Evolutionary conservation across 2,888 invertebrate species (phyloP).

Genomic region (Drosophila subquinaria): DNA sequence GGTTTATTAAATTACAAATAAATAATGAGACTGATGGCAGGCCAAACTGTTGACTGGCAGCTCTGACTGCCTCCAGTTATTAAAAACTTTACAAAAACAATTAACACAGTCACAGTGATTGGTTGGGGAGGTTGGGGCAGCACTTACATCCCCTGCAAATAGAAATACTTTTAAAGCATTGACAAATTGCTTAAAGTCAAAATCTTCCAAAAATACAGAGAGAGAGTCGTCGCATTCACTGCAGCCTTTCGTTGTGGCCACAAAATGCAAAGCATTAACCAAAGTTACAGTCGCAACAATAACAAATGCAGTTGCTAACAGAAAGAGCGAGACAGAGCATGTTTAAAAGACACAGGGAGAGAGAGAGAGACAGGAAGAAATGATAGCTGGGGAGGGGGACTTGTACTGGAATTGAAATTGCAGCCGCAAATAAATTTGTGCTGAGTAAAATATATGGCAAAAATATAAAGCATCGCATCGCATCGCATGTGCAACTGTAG

Average conservation of each 20-base stretch:
- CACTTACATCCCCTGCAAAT: not conserved
- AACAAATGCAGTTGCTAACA: conserved; percentile 57
- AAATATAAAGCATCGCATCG: conserved; percentile 72
- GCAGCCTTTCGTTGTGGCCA: conserved; percentile 62
- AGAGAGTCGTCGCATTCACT: conserved; percentile 29
- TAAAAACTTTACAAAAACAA: conserved; percentile 80
- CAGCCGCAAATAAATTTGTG: conserved; percentile 77
- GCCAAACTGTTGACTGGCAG: conserved; percentile 63
- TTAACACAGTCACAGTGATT: conserved; percentile 68
- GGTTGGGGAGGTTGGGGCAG: conserved; percentile 1
- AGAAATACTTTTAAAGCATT: conserved; percentile 23
- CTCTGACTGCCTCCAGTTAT: conserved; percentile 59
- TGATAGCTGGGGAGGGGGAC: not conserved
- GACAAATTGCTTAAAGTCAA: conserved; percentile 17
- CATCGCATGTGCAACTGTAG: conserved; percentile 75
- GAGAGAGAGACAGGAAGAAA: not conserved
- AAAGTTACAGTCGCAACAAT: conserved; percentile 76
- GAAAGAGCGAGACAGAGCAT: conserved; percentile 17
- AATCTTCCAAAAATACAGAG: not conserved
- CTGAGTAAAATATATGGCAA: conserved; percentile 73
- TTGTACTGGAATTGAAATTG: conserved; percentile 65
- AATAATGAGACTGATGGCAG: conserved; percentile 81
- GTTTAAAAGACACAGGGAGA: not conserved
- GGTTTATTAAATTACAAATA: conserved; percentile 81
- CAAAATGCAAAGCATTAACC: conserved; percentile 77